Percentiles rank a stretch among this genome's conserved stretches.
These are phyloP conservation scores for Rhagoletis zephyria DNA, from an alignment of 1,140 invertebrate genomes.

Conservation along the genomic window DNA sequence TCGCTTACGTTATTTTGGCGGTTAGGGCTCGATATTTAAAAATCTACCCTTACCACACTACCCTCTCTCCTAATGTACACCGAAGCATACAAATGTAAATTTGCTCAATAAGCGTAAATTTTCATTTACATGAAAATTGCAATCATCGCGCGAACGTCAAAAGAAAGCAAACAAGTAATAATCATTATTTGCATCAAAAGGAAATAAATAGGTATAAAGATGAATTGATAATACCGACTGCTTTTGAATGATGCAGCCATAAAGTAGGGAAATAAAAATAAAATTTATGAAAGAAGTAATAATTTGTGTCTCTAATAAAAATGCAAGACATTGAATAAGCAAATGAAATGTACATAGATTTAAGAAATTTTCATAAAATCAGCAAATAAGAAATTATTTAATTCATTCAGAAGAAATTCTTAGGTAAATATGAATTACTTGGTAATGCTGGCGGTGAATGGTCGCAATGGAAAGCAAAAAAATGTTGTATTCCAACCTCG, in stretches of 20 bases:
- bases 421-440: neutral
- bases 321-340: neutral
- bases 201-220: slow-evolving; percentile 19
- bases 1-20: too few species aligned
- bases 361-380: slow-evolving; percentile 37
- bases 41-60: neutral
- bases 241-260: neutral
- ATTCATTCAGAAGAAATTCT: neutral
- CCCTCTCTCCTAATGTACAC: neutral
- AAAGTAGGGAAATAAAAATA: too few species aligned
- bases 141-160: slow-evolving; percentile 14
- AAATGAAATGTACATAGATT: neutral
- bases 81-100: slow-evolving; percentile 18
- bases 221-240: slow-evolving; percentile 33
- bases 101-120: slow-evolving; percentile 57
- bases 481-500: neutral
- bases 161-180: slow-evolving; percentile 16
- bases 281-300: neutral
- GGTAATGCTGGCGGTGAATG: neutral
- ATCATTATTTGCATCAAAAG: neutral
- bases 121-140: slow-evolving; percentile 55
- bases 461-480: neutral
- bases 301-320: neutral
- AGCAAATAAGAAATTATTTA: slow-evolving; percentile 37
- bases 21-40: too few species aligned